phyloP scores from a whole-genome alignment of 2,113 vertebrate species.

The Connochaetes taurinus region DNA sequence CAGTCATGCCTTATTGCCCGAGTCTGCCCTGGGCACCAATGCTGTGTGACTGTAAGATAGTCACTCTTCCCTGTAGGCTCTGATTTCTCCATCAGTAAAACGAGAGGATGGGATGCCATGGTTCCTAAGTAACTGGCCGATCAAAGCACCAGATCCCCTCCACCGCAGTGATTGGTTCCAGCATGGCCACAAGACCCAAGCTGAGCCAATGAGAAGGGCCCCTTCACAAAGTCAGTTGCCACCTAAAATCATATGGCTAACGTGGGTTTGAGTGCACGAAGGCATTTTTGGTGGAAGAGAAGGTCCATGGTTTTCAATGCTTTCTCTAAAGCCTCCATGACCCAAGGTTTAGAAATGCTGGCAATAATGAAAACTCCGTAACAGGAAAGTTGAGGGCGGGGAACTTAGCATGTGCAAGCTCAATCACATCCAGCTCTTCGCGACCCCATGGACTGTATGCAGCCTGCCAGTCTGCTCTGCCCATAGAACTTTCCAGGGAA shows the following conservation, averaged over 20 bases:
- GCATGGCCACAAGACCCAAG: background rate
- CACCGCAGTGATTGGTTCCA: background rate
- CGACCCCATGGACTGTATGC: background rate
- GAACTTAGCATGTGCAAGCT: background rate
- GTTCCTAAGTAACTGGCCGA: background rate
- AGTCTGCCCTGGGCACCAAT: background rate
- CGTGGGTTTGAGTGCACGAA: background rate
- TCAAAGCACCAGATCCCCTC: background rate
- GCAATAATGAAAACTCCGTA: background rate
- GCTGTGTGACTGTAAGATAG: background rate
- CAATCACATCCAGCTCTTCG: rapidly evolving
- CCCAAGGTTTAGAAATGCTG: background rate
- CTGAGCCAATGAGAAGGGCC: background rate
- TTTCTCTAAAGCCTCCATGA: background rate
- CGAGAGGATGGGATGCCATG: background rate
- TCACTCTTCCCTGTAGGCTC: background rate
- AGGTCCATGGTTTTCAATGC: background rate
- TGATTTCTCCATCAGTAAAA: background rate
- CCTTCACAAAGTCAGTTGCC: background rate
- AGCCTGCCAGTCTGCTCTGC: background rate
- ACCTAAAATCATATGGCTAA: background rate
- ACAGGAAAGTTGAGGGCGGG: background rate
- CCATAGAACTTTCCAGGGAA: background rate
- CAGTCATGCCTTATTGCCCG: background rate
- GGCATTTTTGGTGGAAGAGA: background rate